Conservation (phyloP, 92 coral and sea anemone genomes). For the Epizoanthus ramosus region DNA sequence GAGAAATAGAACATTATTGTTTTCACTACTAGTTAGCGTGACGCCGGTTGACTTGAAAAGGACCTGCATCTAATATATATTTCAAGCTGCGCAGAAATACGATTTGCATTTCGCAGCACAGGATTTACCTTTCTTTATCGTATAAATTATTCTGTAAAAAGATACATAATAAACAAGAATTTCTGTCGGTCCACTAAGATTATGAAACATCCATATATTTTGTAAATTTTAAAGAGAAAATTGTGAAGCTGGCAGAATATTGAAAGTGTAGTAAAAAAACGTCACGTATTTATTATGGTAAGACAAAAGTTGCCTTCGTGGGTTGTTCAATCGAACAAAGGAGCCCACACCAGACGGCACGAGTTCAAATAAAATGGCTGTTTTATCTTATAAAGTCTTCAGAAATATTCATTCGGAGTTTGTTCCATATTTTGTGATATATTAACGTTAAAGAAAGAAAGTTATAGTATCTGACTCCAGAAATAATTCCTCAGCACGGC, state of each 20-base stretch:
- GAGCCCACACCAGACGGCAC: conserved; percentile 25
- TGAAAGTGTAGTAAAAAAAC: neutral
- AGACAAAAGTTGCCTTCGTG: neutral
- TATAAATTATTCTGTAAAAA: neutral
- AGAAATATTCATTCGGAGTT: neutral
- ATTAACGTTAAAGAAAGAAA: neutral
- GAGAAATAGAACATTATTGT: neutral
- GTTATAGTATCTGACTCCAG: neutral
- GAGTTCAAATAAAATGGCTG: neutral
- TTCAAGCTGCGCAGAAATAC: neutral
- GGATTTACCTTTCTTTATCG: neutral
- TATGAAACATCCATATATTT: too few species aligned
- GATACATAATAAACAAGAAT: neutral
- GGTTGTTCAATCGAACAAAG: conserved; percentile 31
- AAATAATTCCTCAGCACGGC: neutral
- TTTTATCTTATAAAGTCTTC: neutral
- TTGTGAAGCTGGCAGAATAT: neutral
- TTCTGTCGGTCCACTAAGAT: too few species aligned
- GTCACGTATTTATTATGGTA: conserved; percentile 5
- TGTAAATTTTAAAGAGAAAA: neutral
- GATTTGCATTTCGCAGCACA: neutral
- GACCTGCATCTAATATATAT: neutral
- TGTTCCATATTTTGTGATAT: neutral
- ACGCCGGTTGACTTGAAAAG: neutral
- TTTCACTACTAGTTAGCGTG: conserved; percentile 2